phyloP scores from a whole-genome alignment of 1,140 invertebrate species.

The Drosophila teissieri region DNA sequence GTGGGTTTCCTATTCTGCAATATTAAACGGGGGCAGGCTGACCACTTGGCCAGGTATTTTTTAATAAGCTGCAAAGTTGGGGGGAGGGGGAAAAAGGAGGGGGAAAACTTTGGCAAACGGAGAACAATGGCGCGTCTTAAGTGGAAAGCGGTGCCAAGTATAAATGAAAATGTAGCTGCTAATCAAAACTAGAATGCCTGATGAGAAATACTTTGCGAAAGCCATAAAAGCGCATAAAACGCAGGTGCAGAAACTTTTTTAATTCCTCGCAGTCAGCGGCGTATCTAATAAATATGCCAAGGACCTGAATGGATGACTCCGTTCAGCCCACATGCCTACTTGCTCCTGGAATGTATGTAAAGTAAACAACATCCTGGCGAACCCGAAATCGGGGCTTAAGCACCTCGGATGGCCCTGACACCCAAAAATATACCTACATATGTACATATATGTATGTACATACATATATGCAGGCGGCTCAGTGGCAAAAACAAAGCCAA shows the following conservation, averaged over 20 bases:
- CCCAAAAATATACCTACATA: slow-evolving; percentile 8
- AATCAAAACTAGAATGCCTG: slow-evolving; percentile 74
- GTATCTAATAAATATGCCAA: slow-evolving; percentile 23
- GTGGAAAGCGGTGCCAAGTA: slow-evolving; percentile 7
- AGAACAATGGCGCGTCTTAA: slow-evolving; percentile 38
- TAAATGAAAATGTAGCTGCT: slow-evolving; percentile 50
- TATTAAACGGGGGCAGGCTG: slow-evolving; percentile 17
- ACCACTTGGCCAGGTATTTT: slow-evolving; percentile 64
- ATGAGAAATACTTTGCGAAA: slow-evolving; percentile 60
- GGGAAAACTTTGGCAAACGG: slow-evolving; percentile 61
- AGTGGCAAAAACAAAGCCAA: slow-evolving; percentile 37
- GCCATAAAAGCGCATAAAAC: slow-evolving; percentile 18
- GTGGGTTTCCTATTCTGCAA: slow-evolving; percentile 54
- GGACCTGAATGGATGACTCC: neutral
- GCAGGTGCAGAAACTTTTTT: slow-evolving; percentile 59
- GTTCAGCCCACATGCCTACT: slow-evolving; percentile 24
- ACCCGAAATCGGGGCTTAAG: slow-evolving; percentile 46
- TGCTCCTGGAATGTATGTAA: slow-evolving; percentile 21
- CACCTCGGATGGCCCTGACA: slow-evolving; percentile 30
- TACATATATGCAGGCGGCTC: slow-evolving; percentile 1
- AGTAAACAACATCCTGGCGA: slow-evolving; percentile 52
- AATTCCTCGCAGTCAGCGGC: slow-evolving; percentile 32
- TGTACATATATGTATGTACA: neutral
- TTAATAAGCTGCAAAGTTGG: slow-evolving; percentile 65
- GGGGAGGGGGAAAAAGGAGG: neutral